These are phyloP conservation scores for Lepus timidus DNA, from an alignment of 2,113 vertebrate species.

Conservation along the genomic window DNA sequence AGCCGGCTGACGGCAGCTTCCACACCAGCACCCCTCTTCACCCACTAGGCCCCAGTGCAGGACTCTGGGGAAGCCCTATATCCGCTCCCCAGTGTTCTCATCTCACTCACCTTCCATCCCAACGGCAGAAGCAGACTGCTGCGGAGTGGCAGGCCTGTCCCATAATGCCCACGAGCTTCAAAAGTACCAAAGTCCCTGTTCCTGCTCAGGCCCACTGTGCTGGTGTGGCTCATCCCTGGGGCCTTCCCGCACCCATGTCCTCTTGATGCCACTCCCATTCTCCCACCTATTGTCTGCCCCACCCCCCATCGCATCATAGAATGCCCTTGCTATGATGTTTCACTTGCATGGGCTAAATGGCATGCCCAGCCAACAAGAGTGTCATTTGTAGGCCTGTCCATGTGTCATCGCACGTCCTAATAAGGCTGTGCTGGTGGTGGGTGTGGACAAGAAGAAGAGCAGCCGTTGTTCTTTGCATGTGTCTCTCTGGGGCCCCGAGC, in stretches of 20 bases:
- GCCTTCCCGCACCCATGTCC: neutral
- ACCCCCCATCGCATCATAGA: neutral
- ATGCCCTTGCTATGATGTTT: neutral
- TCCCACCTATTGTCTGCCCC: neutral
- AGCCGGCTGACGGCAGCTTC: rapidly evolving
- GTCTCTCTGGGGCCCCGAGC: slow-evolving; percentile 57
- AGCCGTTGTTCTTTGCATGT: slow-evolving; percentile 82
- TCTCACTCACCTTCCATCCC: neutral
- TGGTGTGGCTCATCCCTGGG: neutral
- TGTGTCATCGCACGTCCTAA: slow-evolving; percentile 61
- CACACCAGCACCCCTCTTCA: rapidly evolving
- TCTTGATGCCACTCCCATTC: neutral
- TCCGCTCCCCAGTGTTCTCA: neutral
- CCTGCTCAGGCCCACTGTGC: neutral
- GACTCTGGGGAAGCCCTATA: neutral
- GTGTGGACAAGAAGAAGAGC: slow-evolving; percentile 75
- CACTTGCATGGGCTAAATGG: neutral
- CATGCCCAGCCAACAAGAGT: neutral
- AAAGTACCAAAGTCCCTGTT: neutral
- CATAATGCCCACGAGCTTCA: neutral
- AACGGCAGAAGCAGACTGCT: neutral
- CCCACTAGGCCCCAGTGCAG: rapidly evolving
- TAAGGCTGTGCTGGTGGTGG: slow-evolving; percentile 66
- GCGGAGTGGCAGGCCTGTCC: neutral
- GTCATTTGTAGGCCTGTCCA: slow-evolving; percentile 9